Base-by-base conservation (phyloP, 1,140 invertebrate genomes). In the Drosophila triauraria region DNA sequence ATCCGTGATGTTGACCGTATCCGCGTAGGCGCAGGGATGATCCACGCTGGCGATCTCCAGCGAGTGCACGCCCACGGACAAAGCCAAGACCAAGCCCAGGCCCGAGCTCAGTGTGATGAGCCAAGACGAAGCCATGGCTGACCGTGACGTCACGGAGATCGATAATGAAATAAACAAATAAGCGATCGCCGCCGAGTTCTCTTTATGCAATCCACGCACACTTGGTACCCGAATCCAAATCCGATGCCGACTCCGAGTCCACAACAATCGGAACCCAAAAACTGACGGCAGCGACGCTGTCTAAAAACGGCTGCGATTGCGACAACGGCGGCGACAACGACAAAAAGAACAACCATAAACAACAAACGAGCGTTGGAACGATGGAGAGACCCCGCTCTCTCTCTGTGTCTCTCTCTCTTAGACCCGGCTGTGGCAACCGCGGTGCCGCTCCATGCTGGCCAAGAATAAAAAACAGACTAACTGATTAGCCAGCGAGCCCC, bases 381-480 rank as follows among this genome's bases (percentile, higher is more conserved):
- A 7, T 40, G 70, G 40, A 53, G 47, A 51, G 54, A 51, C 70
- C 44, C 6, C 38, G 15, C 38, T 38, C 56, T 38, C 27, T 59
- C 42, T 69, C 50, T n/a, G 12, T 35, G 35, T 30, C 42, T 56
- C 48, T 50, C 27, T 46, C 23, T 30, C 17, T 25, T 64, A 69
- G 43, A 67, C 42, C 48, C 17, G 51, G 30, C 51, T 15, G 20
- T 15, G 48, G 61, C 70, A 50, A 65, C 53, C 27, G 51, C 60
- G 62, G 30, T 13, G 70, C 61, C 80, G 84, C 80, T 83, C 84
- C 84, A 87, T 84, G 72, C 84, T 82, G 84, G 80, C 68, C 84
- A 90, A 87, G 85, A 88, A 87, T 87, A 87, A 87, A 87, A 87
- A 88, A 84, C 84, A 75, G 61, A 87, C 84, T 87, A 80, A 87